phyloP scores from a whole-genome alignment of 2,797 vertebrate species.

The Pseudochaenichthys georgianus region DNA sequence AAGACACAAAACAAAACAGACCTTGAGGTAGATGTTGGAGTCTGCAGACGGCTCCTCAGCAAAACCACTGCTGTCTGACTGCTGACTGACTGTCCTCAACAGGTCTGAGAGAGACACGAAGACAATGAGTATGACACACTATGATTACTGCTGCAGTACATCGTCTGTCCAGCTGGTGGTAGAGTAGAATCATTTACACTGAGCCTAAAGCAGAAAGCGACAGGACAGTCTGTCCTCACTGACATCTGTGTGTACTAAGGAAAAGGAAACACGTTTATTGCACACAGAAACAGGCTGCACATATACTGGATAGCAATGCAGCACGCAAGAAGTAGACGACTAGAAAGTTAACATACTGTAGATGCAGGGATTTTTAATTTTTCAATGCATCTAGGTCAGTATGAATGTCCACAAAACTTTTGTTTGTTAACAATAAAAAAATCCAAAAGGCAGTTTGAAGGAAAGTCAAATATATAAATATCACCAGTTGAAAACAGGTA shows the following conservation, averaged over 20 bases:
- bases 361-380: not conserved
- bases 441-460: not conserved
- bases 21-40: constrained; percentile 88
- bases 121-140: not conserved
- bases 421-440: not conserved
- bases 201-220: not conserved
- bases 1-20: constrained; percentile 18
- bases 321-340: not conserved
- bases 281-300: not conserved
- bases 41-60: constrained; percentile 93
- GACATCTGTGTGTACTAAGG: constrained; percentile 3
- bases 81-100: constrained; percentile 91
- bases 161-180: constrained; percentile 31
- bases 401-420: too few species aligned
- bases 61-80: constrained; percentile 98
- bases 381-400: not conserved
- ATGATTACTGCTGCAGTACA: constrained; percentile 21
- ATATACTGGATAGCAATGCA: not conserved
- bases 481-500: not conserved
- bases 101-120: constrained; percentile 84
- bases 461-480: not conserved
- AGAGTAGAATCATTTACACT: constrained; percentile 7
- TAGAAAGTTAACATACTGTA: not conserved
- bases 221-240: constrained; percentile 32
- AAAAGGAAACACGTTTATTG: constrained; percentile 25